Conservation (phyloP, 1,140 invertebrate species). For the Drosophila bocki region DNA sequence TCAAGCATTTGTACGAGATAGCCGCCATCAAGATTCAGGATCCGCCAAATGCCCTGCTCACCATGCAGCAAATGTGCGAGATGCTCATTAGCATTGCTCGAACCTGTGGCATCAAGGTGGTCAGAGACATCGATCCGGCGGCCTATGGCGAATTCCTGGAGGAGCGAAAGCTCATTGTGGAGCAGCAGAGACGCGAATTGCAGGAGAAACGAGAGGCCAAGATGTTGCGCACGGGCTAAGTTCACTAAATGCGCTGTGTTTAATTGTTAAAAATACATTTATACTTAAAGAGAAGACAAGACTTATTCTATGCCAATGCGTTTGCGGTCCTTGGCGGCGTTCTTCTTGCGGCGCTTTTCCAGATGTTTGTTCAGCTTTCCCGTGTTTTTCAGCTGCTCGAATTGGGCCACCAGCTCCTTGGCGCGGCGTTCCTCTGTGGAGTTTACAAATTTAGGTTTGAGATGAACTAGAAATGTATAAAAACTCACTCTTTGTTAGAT, state of each 20-base stretch:
- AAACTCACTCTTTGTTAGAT: slow-evolving; percentile 92
- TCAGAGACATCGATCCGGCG: slow-evolving; percentile 91
- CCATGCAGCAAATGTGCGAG: slow-evolving; percentile 90
- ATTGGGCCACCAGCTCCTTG: slow-evolving; percentile 89
- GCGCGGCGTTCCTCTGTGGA: slow-evolving; percentile 89
- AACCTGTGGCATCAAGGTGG: slow-evolving; percentile 94
- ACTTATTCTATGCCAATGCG: slow-evolving; percentile 78
- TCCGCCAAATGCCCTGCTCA: slow-evolving; percentile 89
- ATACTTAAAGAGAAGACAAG: slow-evolving; percentile 63
- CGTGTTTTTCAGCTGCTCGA: slow-evolving; percentile 89
- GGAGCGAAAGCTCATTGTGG: slow-evolving; percentile 90
- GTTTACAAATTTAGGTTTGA: slow-evolving; percentile 47
- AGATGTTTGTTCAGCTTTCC: slow-evolving; percentile 92
- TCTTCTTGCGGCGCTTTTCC: slow-evolving; percentile 90
- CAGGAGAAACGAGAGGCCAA: slow-evolving; percentile 96
- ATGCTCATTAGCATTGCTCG: slow-evolving; percentile 91
- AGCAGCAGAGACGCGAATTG: slow-evolving; percentile 91
- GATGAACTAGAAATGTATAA: rapidly evolving
- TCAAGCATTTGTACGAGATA: slow-evolving; percentile 99
- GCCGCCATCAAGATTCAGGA: slow-evolving; percentile 97
- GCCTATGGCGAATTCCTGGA: slow-evolving; percentile 95
- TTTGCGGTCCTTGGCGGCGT: slow-evolving; percentile 86
- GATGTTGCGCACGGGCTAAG: slow-evolving; percentile 92
- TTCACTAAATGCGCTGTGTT: slow-evolving; percentile 34
- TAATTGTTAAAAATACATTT: slow-evolving; percentile 72